A percentile compares a stretch with the other conserved stretches of the same genome.
Conservation (phyloP, 2,888 invertebrate genomes). For the Leucania comma region DNA sequence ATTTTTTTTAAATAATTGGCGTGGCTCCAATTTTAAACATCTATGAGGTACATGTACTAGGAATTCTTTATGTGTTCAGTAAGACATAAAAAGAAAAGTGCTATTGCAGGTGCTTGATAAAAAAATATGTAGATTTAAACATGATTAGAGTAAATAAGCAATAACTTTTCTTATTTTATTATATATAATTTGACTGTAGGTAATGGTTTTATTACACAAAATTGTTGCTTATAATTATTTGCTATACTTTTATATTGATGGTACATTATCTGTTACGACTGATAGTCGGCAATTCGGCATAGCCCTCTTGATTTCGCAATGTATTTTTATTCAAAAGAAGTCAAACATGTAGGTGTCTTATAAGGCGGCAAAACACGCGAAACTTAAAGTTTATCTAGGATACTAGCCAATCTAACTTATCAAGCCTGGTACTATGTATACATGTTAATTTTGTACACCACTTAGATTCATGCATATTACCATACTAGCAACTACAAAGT, state of each 20-base stretch:
- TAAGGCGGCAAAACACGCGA: background rate
- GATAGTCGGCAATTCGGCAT: constrained; percentile 9
- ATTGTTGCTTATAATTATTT: constrained; percentile 4
- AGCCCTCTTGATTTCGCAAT: constrained; percentile 21
- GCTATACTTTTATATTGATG: constrained; percentile 10
- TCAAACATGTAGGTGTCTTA: background rate
- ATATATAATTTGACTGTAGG: constrained; percentile 14
- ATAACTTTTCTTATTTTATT: constrained; percentile 11
- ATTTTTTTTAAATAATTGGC: constrained; percentile 37
- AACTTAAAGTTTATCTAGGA: background rate
- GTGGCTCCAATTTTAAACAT: constrained; percentile 36
- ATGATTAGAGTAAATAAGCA: constrained; percentile 11
- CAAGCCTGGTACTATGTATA: constrained; percentile 3
- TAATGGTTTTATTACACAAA: constrained; percentile 6
- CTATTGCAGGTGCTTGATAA: constrained; percentile 6
- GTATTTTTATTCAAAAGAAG: background rate
- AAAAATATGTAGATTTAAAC: constrained; percentile 4
- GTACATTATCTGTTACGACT: background rate
- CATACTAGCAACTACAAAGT: background rate
- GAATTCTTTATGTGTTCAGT: constrained; percentile 17
- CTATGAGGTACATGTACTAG: constrained; percentile 20
- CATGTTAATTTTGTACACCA: constrained; percentile 11
- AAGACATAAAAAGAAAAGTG: constrained; percentile 14
- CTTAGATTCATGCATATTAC: background rate
- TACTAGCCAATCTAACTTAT: constrained; percentile 1